A percentile compares a stretch with the other conserved stretches of the same genome.
Conservation (phyloP, 1,140 invertebrate species). For the Pogonus chalceus region DNA sequence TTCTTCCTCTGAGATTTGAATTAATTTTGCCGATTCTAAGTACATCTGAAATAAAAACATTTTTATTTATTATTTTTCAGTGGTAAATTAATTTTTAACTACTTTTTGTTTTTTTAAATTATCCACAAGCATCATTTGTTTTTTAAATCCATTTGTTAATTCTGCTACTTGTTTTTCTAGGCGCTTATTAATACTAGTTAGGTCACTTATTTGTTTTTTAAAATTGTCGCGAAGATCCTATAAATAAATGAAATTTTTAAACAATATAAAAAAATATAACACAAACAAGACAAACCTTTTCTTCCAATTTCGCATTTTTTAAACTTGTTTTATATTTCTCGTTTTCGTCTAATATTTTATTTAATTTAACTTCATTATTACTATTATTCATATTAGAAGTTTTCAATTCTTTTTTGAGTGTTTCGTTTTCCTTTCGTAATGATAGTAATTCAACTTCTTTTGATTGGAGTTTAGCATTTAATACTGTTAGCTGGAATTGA, state of each 20-base stretch:
- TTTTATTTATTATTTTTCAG: background rate
- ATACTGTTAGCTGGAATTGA: conserved; percentile 15
- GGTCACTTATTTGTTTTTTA: conserved; percentile 34
- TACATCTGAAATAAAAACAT: conserved; percentile 33
- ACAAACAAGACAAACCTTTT: conserved; percentile 33
- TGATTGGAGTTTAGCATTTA: conserved; percentile 31
- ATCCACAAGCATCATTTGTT: conserved; percentile 40
- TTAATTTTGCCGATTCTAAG: conserved; percentile 34
- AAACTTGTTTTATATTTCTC: conserved; percentile 35
- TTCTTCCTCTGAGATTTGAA: conserved; percentile 35
- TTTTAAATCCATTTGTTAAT: conserved; percentile 40
- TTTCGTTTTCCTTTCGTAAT: conserved; percentile 41
- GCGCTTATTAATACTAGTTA: conserved; percentile 31
- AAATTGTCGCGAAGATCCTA: conserved; percentile 39
- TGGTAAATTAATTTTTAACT: conserved; percentile 9
- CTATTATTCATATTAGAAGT: conserved; percentile 27
- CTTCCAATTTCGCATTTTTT: conserved; percentile 37
- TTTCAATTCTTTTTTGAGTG: conserved; percentile 38
- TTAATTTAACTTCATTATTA: conserved; percentile 35
- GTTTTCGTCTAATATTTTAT: conserved; percentile 37
- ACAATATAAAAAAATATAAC: conserved; percentile 11
- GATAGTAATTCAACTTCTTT: conserved; percentile 33
- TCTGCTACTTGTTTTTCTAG: conserved; percentile 40
- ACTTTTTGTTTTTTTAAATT: conserved; percentile 46
- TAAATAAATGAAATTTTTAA: conserved; percentile 12